phyloP scores from a whole-genome alignment of 2,797 vertebrate genomes.

The Ataeniobius toweri region DNA sequence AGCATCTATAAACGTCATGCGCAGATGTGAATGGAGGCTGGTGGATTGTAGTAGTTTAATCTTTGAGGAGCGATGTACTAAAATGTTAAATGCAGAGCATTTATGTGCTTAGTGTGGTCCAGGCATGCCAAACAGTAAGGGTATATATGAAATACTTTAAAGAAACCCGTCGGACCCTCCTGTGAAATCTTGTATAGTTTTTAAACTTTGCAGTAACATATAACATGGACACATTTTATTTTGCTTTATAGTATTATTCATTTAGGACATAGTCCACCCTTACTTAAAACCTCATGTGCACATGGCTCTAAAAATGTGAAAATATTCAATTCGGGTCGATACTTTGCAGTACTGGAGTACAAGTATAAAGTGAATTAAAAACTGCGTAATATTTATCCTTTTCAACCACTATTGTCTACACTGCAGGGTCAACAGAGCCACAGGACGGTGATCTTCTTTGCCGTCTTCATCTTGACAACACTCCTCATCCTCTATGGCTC shows the following conservation, averaged over 20 bases:
- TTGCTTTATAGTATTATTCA: neutral
- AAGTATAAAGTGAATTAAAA: neutral
- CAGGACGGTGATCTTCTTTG: constrained; percentile 85
- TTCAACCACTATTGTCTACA: neutral
- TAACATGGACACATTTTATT: neutral
- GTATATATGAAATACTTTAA: neutral
- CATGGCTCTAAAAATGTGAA: neutral
- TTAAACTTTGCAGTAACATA: neutral
- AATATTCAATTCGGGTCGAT: neutral
- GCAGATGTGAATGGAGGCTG: neutral
- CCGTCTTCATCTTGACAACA: constrained; percentile 89
- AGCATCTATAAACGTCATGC: neutral
- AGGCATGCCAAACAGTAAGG: neutral
- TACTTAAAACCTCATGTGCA: neutral
- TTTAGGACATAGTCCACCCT: neutral
- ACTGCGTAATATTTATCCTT: neutral
- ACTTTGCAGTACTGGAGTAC: too few species aligned
- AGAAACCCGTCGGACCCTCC: neutral
- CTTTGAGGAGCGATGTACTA: neutral
- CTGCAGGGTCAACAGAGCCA: constrained; percentile 81
- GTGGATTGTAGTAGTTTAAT: neutral
- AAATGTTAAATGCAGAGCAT: neutral
- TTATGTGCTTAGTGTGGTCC: too few species aligned
- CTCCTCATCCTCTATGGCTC: constrained; percentile 95
- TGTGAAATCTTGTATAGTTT: neutral